phyloP scores from a whole-genome alignment of 2,888 invertebrate species.

The Lomographa bimaculata region DNA sequence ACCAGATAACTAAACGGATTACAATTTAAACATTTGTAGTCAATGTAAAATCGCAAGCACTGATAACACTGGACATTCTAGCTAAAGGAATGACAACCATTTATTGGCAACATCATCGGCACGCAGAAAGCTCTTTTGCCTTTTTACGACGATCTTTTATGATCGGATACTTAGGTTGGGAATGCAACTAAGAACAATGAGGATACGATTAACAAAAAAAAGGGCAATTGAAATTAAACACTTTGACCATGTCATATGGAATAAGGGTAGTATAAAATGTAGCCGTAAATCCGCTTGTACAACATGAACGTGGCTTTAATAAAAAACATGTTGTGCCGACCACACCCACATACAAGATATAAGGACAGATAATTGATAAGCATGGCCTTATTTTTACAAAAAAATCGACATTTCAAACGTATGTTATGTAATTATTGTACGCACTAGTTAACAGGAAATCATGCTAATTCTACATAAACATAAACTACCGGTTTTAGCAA shows the following conservation, averaged over 20 bases:
- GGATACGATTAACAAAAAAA: too few species aligned
- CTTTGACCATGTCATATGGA: too few species aligned
- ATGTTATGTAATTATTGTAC: too few species aligned
- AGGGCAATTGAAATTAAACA: too few species aligned
- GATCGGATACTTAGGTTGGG: not conserved
- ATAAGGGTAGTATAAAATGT: too few species aligned
- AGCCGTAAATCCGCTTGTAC: too few species aligned
- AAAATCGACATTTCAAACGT: too few species aligned
- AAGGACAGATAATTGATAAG: too few species aligned
- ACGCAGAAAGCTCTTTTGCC: conserved; percentile 6
- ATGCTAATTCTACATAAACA: conserved; percentile 7
- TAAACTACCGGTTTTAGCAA: conserved; percentile 14
- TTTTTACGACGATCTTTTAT: conserved; percentile 10
- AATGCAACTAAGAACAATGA: conserved; percentile 1
- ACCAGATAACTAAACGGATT: conserved; percentile 7
- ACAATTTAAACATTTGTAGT: conserved; percentile 7
- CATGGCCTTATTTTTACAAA: too few species aligned
- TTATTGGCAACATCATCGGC: conserved; percentile 2
- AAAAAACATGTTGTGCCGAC: too few species aligned
- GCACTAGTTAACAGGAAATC: conserved; percentile 1
- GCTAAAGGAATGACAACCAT: conserved; percentile 5
- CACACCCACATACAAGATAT: too few species aligned
- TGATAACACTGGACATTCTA: conserved; percentile 10
- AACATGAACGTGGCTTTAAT: too few species aligned
- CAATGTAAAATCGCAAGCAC: conserved; percentile 9